These are phyloP conservation scores for Drosophila mulleri DNA, from an alignment of 2,888 invertebrate species.

Conservation along the genomic window DNA sequence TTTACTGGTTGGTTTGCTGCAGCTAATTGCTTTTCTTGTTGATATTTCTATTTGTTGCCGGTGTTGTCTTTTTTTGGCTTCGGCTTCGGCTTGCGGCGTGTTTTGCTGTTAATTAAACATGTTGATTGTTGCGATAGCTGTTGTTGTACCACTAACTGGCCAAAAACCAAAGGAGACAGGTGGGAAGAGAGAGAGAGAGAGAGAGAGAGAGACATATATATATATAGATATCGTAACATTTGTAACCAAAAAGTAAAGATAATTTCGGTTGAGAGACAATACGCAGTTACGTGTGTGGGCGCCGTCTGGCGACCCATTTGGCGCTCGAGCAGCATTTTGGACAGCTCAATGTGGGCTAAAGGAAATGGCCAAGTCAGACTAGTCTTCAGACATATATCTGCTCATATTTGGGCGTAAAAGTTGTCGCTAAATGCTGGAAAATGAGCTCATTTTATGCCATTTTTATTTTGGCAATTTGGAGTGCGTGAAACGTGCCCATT, in stretches of 20 bases:
- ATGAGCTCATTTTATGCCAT: conserved; percentile 59
- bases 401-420: conserved; percentile 75
- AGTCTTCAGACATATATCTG: conserved; percentile 10
- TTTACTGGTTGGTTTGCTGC: neutral
- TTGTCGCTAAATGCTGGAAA: conserved; percentile 58
- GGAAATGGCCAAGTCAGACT: conserved; percentile 54
- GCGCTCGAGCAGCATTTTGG: conserved; percentile 53
- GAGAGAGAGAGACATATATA: neutral
- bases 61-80: conserved; percentile 43
- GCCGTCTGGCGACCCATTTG: conserved; percentile 65
- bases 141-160: conserved; percentile 21
- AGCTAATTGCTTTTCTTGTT: conserved; percentile 13
- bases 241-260: neutral
- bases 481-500: conserved; percentile 54
- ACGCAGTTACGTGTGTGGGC: conserved; percentile 54
- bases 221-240: neutral
- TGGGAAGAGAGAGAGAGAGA: neutral
- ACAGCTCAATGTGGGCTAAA: conserved; percentile 69
- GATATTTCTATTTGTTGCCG: conserved; percentile 58
- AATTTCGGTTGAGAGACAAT: conserved; percentile 48
- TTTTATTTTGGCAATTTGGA: conserved; percentile 26
- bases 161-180: conserved; percentile 10
- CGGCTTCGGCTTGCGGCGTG: conserved; percentile 42
- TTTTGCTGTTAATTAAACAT: conserved; percentile 68
- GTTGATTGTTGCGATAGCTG: conserved; percentile 30